Percentiles rank a stretch among this genome's conserved stretches.
Evolutionary conservation across 2,113 vertebrate genomes (phyloP).

Genomic region (Promerops cafer): DNA sequence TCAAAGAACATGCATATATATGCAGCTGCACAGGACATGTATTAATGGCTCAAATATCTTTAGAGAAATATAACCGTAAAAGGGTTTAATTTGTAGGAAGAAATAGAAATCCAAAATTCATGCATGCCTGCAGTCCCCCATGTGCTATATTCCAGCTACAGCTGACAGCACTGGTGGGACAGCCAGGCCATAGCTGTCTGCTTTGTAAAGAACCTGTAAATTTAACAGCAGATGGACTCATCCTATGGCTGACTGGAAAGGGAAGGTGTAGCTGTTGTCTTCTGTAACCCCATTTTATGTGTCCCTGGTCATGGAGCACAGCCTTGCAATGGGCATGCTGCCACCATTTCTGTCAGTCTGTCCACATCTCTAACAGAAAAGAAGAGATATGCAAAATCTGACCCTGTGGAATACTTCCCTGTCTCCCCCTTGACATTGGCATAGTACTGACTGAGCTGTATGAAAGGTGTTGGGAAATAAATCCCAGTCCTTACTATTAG

Average conservation of each 20-base stretch:
- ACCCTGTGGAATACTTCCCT: neutral
- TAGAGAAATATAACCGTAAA: neutral
- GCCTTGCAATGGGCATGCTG: neutral
- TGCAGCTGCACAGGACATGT: neutral
- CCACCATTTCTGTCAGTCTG: neutral
- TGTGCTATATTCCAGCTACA: neutral
- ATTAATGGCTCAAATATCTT: neutral
- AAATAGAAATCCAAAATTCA: constrained; percentile 30
- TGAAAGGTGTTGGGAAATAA: neutral
- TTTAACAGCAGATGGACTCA: neutral
- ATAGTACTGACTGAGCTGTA: neutral
- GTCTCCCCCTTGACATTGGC: neutral
- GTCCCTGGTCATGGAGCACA: neutral
- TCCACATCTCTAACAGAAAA: neutral
- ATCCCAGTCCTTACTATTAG: neutral
- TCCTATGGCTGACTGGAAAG: neutral
- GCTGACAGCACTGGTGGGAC: neutral
- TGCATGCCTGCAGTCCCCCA: neutral
- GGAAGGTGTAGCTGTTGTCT: neutral
- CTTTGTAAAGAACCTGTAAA: neutral
- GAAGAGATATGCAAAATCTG: neutral
- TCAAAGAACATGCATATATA: neutral
- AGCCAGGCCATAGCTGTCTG: neutral
- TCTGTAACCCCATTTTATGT: neutral
- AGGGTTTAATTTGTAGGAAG: constrained; percentile 11